Evolutionary conservation across 2,113 vertebrate species (phyloP).

Genomic region (Malaclemys terrapin): DNA sequence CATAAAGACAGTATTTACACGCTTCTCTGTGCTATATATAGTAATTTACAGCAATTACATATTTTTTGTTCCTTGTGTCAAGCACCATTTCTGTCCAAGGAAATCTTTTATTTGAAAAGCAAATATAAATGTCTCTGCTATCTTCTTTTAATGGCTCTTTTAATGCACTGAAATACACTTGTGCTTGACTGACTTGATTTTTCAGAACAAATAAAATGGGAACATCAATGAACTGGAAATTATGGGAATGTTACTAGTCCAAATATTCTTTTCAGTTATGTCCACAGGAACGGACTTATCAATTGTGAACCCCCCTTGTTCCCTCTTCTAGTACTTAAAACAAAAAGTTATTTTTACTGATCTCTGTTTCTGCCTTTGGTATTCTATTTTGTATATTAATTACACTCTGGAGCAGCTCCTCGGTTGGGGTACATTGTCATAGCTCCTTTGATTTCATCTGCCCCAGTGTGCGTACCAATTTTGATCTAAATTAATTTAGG

Average conservation of each 20-base stretch:
- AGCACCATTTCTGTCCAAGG: neutral
- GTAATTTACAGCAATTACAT: neutral
- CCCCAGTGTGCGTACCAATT: too few species aligned
- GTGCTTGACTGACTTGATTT: neutral
- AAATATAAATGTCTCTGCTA: neutral
- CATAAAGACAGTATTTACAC: fast-evolving
- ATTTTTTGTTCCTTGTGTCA: neutral
- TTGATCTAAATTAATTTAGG: neutral
- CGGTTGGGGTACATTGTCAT: too few species aligned
- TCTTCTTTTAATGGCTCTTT: neutral
- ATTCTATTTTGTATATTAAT: neutral
- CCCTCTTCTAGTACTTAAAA: neutral
- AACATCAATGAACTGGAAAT: neutral
- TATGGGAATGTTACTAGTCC: neutral
- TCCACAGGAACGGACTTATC: neutral
- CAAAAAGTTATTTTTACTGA: neutral
- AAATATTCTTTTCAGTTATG: neutral
- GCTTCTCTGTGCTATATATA: neutral
- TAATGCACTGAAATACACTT: neutral
- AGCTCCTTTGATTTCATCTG: neutral
- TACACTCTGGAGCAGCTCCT: too few species aligned
- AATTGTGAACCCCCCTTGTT: neutral
- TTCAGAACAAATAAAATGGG: neutral
- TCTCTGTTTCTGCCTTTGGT: neutral
- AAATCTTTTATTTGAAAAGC: neutral